Base-by-base conservation (phyloP, 2,113 vertebrate species). In the Apodemus speciosus region DNA sequence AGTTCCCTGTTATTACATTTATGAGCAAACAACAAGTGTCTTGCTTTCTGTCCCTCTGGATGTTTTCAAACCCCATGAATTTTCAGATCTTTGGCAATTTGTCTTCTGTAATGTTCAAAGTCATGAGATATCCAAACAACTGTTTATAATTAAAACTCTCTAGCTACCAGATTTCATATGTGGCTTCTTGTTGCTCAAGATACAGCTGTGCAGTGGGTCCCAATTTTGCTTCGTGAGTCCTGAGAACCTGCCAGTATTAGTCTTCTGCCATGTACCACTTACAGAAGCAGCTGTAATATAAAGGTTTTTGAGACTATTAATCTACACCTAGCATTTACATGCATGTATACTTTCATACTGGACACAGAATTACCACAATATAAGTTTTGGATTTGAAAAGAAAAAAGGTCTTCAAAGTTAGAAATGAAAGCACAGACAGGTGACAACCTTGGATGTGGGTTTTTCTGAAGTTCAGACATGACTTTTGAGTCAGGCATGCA, bases 121-220 rank as follows among this genome's bases (percentile, higher is more conserved):
- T 5, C 90, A 23, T 16, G 18, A 71, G 15, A 18, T 88, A 93
- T 89, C 91, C 91, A 94, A 94, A 87, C 64, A 87, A 87, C 49
- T 58, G 43, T 72, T 91, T 93, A 91, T 80, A 80, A 91, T 80
- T 89, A 83, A 89, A 90, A 75, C 89, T 84, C 81, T 62, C 79
- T 73, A 49, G 38, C 23, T 94, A 49, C 79, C 93, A 91, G 71
- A 90, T 69, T 89, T 75, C 94, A 32, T 87, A 91, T 89, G 92
- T 79, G 66, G 43, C 84, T 87, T 62, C 64, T 94, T 93, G 49
- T 73, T 25, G 60, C 60, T 62, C 23, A 25, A 86, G 95, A 49
- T 89, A 90, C 88, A 93, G 66, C 94, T 75, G 58, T 80, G 81
- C 27, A 84, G 53, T 43, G 27, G 60, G 9, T 14, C 53, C 13